Conservation (phyloP, 2,797 vertebrate species). For the Allobates femoralis region DNA sequence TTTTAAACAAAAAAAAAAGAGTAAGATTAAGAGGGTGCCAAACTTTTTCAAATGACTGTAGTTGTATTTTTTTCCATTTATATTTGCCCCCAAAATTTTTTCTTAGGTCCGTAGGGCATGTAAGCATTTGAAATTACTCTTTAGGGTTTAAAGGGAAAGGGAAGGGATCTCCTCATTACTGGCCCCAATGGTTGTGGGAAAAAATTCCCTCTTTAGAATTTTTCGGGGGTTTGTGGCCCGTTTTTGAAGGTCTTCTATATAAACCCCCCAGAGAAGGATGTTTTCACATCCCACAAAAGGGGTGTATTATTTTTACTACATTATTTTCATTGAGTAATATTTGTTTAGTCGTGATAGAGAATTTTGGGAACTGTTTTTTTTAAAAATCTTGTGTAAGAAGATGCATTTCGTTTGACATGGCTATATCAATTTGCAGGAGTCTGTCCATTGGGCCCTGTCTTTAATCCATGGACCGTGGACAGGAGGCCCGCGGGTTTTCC, state of each 20-base stretch:
- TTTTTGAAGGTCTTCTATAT: constrained; percentile 88
- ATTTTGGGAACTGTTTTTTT: not conserved
- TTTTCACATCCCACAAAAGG: constrained; percentile 98
- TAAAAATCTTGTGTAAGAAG: not conserved
- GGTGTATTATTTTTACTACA: constrained; percentile 66
- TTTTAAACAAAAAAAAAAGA: no score
- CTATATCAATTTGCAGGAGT: no score
- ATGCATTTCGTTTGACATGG: no score
- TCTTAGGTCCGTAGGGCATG: not conserved
- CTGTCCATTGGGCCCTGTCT: no score
- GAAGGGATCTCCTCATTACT: constrained; percentile 94
- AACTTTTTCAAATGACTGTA: no score
- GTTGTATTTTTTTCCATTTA: no score
- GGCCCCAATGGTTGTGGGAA: constrained; percentile 95
- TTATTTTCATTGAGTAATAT: not conserved
- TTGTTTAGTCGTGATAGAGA: not conserved
- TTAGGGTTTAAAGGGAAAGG: constrained; percentile 90
- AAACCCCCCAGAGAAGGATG: constrained; percentile 91
- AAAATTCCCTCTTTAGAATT: constrained; percentile 95
- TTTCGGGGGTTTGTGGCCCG: constrained; percentile 93
- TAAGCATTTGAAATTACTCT: constrained; percentile 36
- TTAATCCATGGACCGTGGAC: no score
- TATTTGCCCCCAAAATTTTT: no score
- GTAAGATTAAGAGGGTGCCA: no score
- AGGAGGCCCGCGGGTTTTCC: no score